Evolutionary conservation across 2,888 invertebrate genomes (phyloP).

Genomic region (Epistrophe eligans): DNA sequence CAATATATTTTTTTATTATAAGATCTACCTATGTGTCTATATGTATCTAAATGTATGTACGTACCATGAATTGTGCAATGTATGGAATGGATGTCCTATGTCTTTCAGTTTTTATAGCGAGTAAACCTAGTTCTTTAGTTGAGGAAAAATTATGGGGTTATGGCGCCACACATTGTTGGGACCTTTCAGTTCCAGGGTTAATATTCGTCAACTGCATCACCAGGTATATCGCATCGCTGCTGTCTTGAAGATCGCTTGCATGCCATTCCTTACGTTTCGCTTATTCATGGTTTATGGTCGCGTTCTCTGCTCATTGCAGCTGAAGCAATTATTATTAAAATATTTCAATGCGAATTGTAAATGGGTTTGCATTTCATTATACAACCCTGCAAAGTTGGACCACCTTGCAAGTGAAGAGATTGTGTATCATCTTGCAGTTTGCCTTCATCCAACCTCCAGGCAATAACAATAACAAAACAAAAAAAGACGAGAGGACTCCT

Average conservation of each 20-base stretch:
- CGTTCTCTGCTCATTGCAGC: slow-evolving; percentile 52
- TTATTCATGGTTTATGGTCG: slow-evolving; percentile 69
- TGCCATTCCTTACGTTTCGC: slow-evolving; percentile 24
- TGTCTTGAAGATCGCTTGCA: slow-evolving; percentile 20
- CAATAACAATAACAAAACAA: too few species aligned
- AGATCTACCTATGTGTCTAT: neutral
- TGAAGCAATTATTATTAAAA: slow-evolving; percentile 73
- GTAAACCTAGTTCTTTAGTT: slow-evolving; percentile 3
- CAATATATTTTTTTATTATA: slow-evolving; percentile 6
- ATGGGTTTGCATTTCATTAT: slow-evolving; percentile 73
- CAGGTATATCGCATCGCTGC: neutral
- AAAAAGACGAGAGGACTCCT: slow-evolving; percentile 64
- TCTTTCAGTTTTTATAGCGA: slow-evolving; percentile 37
- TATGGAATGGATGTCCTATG: neutral
- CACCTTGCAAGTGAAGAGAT: slow-evolving; percentile 68
- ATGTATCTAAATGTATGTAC: too few species aligned
- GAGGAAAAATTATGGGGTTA: slow-evolving; percentile 5
- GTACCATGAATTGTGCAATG: too few species aligned
- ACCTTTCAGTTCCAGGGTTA: slow-evolving; percentile 33
- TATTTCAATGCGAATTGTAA: slow-evolving; percentile 70
- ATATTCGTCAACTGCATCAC: slow-evolving; percentile 27
- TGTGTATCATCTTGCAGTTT: slow-evolving; percentile 50
- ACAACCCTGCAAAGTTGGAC: slow-evolving; percentile 35
- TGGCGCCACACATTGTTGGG: slow-evolving; percentile 58
- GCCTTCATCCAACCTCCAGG: slow-evolving; percentile 59